phyloP scores from a whole-genome alignment of 2,113 vertebrate species.

The Meles meles region DNA sequence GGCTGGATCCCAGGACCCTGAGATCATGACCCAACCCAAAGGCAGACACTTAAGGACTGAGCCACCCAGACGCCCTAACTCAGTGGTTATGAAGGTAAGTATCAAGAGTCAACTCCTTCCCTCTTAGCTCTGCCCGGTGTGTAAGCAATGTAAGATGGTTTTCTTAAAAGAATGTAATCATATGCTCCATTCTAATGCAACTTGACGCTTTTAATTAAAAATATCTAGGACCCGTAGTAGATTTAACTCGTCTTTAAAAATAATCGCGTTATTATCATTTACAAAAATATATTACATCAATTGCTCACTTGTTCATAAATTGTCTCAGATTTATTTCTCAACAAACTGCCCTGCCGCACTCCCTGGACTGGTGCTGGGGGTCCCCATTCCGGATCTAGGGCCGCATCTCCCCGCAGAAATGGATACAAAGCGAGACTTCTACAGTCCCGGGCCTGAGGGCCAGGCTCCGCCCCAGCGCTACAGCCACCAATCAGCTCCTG shows the following conservation, averaged over 20 bases:
- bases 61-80: background rate
- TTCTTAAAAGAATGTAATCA: background rate
- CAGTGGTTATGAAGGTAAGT: background rate
- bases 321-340: background rate
- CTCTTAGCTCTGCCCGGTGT: background rate
- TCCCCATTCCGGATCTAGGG: background rate
- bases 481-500: constrained; percentile 1
- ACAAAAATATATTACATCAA: background rate
- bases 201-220: background rate
- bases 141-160: background rate
- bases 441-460: rapidly evolving
- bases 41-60: no score
- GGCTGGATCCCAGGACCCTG: no score
- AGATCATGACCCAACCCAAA: no score
- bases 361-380: background rate
- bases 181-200: background rate
- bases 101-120: background rate
- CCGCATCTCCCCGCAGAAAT: background rate
- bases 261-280: no score
- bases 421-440: constrained; percentile 12
- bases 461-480: background rate
- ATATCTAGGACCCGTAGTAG: background rate
- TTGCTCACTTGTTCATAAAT: background rate
- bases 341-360: background rate
- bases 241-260: background rate